Percentiles rank a stretch among this genome's conserved stretches.
These are phyloP conservation scores for Fundulus diaphanus DNA, from an alignment of 2,797 vertebrate genomes.

Conservation along the genomic window DNA sequence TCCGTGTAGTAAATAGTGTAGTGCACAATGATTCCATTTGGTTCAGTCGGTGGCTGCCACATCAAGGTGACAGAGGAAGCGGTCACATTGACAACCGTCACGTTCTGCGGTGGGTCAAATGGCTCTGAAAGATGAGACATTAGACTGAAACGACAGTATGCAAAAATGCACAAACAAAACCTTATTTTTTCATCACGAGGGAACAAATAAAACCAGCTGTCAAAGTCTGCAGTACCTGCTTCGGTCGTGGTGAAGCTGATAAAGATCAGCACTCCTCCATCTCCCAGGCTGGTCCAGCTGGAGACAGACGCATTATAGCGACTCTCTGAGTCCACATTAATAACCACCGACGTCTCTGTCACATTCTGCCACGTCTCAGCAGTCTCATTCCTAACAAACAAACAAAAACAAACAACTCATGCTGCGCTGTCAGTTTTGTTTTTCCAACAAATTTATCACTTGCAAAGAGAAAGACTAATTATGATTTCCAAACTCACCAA, in stretches of 20 bases:
- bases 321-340: conserved; percentile 86
- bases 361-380: conserved; percentile 84
- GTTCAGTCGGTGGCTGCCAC: conserved; percentile 88
- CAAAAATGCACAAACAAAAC: neutral
- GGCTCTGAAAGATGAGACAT: conserved; percentile 82
- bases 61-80: conserved; percentile 84
- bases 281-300: conserved; percentile 90
- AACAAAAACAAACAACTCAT: conserved; percentile 8
- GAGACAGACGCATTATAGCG: conserved; percentile 89
- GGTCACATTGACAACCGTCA: conserved; percentile 83
- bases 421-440: neutral
- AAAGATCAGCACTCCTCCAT: conserved; percentile 86
- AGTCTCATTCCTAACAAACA: conserved; percentile 85
- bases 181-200: conserved; percentile 1
- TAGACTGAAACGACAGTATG: conserved; percentile 4
- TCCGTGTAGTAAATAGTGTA: conserved; percentile 90
- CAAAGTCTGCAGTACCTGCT: conserved; percentile 81
- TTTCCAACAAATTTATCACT: neutral
- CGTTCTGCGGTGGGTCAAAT: conserved; percentile 87
- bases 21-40: conserved; percentile 89
- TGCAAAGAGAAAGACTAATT: conserved; percentile 10
- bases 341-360: conserved; percentile 84
- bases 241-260: conserved; percentile 86
- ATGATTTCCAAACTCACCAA: conserved; percentile 86
- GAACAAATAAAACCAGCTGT: neutral